A percentile compares a stretch with the other conserved stretches of the same genome.
Evolutionary conservation across 2,797 vertebrate genomes (phyloP).

Genomic region (Prionace glauca): DNA sequence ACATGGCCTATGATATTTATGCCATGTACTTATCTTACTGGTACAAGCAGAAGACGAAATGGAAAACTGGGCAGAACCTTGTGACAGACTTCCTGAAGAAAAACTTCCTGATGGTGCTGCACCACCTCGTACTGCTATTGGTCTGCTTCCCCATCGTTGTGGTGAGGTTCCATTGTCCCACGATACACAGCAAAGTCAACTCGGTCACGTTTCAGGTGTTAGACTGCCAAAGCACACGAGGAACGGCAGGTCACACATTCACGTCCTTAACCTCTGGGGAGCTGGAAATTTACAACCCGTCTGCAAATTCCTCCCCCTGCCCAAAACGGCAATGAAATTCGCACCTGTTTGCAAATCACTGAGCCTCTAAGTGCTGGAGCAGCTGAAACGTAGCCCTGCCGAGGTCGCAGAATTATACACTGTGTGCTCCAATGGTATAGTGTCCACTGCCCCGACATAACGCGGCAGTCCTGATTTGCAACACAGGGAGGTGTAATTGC

Average conservation of each 20-base stretch:
- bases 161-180: slow-evolving; percentile 59
- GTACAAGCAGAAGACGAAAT: slow-evolving; percentile 72
- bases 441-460: neutral
- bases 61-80: slow-evolving; percentile 62
- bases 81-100: slow-evolving; percentile 72
- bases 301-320: neutral
- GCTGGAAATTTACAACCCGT: neutral
- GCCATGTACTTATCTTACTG: slow-evolving; percentile 96
- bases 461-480: neutral
- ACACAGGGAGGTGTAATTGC: neutral
- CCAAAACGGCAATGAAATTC: neutral
- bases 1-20: slow-evolving; percentile 89
- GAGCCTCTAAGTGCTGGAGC: neutral
- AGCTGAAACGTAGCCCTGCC: neutral
- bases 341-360: neutral
- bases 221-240: neutral
- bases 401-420: neutral
- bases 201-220: neutral
- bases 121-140: slow-evolving; percentile 81
- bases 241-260: neutral
- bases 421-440: neutral
- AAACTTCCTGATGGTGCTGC: slow-evolving; percentile 85
- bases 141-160: slow-evolving; percentile 81
- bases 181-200: too few relatives aligned
- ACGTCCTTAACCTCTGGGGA: neutral